Evolutionary conservation across 1,140 invertebrate species (phyloP).

Genomic region (Piezodorus guildinii): DNA sequence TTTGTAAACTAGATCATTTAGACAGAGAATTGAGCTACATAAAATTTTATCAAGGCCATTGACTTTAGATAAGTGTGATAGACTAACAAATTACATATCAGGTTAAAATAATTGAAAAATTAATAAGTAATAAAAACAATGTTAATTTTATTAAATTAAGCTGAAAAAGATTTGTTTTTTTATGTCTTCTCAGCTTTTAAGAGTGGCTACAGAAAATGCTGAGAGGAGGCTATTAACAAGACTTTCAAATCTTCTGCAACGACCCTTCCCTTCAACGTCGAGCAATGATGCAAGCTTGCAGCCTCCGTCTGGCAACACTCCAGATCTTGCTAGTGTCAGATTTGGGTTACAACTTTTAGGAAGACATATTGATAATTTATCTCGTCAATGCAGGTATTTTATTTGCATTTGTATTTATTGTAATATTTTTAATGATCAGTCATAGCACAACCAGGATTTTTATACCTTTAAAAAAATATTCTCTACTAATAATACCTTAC

Average conservation of each 20-base stretch:
- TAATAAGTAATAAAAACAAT: too few species aligned
- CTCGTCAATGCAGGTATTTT: conserved; percentile 34
- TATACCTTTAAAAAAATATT: too few species aligned
- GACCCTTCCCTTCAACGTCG: conserved; percentile 16
- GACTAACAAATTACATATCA: too few species aligned
- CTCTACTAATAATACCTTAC: too few species aligned
- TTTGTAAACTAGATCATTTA: too few species aligned
- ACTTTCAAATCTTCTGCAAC: conserved; percentile 19
- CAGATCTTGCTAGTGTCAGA: conserved; percentile 29
- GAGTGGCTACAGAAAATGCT: conserved; percentile 23
- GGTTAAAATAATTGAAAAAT: too few species aligned
- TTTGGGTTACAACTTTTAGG: conserved; percentile 34
- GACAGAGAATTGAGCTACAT: too few species aligned
- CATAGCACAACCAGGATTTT: too few species aligned
- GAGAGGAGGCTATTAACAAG: conserved; percentile 23
- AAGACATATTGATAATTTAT: conserved; percentile 37
- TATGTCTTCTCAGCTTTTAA: conserved; percentile 18
- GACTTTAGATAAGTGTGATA: too few species aligned
- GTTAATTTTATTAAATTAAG: too few species aligned
- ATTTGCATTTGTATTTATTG: background rate
- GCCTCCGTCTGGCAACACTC: conserved; percentile 2
- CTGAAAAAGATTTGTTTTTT: too few species aligned
- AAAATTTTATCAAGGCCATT: too few species aligned
- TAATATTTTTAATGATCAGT: background rate
- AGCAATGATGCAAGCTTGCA: conserved; percentile 10